phyloP scores from a whole-genome alignment of 2,113 vertebrate genomes.

The Chaetops frenatus region DNA sequence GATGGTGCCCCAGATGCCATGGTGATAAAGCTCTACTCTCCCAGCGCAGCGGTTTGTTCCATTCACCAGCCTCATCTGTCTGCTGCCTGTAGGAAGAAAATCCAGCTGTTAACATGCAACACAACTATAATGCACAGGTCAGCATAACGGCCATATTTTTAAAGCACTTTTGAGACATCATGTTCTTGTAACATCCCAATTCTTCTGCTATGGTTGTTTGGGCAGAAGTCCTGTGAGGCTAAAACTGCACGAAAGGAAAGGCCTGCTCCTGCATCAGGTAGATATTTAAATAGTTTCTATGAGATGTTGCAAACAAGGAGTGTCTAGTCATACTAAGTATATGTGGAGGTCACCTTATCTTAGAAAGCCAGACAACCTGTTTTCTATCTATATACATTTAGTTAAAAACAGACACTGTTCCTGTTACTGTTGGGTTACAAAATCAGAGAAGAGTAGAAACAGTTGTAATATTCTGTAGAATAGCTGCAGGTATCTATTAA shows the following conservation, averaged over 20 bases:
- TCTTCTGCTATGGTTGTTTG: neutral
- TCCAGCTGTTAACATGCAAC: neutral
- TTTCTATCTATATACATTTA: neutral
- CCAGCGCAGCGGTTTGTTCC: conserved; percentile 62
- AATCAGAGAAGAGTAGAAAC: neutral
- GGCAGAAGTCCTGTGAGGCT: neutral
- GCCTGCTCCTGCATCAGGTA: neutral
- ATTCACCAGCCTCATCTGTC: conserved; percentile 59
- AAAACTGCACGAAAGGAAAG: neutral
- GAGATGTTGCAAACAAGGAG: neutral
- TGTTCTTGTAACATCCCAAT: neutral
- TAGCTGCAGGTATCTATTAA: neutral
- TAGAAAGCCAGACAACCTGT: neutral
- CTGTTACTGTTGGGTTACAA: neutral
- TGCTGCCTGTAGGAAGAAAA: conserved; percentile 40
- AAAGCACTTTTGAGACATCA: neutral
- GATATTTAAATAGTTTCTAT: neutral
- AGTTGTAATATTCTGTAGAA: neutral
- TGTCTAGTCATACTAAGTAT: neutral
- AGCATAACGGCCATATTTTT: neutral
- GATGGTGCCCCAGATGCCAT: conserved; percentile 69
- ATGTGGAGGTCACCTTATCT: neutral
- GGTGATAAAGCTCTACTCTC: conserved; percentile 67
- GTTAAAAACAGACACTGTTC: neutral
- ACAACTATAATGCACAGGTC: neutral